Percentiles rank a stretch among this genome's conserved stretches.
Evolutionary conservation across 2,888 invertebrate genomes (phyloP).

Genomic region (Clanis bilineata): DNA sequence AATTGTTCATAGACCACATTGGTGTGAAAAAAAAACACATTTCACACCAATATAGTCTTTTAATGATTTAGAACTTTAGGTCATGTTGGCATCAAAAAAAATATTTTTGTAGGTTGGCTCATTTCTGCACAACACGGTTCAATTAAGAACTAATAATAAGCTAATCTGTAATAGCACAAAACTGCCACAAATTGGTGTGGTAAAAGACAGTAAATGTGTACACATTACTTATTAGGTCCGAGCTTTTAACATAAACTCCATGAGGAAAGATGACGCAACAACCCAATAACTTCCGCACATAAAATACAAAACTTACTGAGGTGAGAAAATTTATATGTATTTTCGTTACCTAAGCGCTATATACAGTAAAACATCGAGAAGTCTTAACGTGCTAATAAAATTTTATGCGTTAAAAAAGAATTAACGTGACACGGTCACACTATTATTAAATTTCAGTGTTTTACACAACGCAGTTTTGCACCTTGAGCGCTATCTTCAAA

Average conservation of each 20-base stretch:
- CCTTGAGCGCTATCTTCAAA: neutral
- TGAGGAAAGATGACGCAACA: neutral
- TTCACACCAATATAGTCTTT: too few relatives aligned
- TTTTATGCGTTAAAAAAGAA: neutral
- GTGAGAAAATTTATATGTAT: neutral
- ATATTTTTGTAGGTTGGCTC: too few relatives aligned
- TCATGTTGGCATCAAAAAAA: too few relatives aligned
- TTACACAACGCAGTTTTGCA: neutral
- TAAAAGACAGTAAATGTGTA: conserved; percentile 3
- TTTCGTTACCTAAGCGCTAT: neutral
- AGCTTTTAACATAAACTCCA: conserved; percentile 2
- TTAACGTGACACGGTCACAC: neutral
- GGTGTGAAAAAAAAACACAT: too few relatives aligned
- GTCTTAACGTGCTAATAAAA: neutral
- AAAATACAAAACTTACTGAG: neutral
- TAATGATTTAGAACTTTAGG: too few relatives aligned
- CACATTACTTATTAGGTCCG: neutral
- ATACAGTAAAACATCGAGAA: neutral
- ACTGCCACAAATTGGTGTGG: neutral
- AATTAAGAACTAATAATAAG: too few relatives aligned
- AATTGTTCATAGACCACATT: too few relatives aligned
- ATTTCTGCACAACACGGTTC: too few relatives aligned
- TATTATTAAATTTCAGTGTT: neutral
- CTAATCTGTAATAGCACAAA: too few relatives aligned
- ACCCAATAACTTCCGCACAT: neutral